These are phyloP conservation scores for Prorops nasuta DNA, from an alignment of 1,140 invertebrate genomes.

Conservation along the genomic window DNA sequence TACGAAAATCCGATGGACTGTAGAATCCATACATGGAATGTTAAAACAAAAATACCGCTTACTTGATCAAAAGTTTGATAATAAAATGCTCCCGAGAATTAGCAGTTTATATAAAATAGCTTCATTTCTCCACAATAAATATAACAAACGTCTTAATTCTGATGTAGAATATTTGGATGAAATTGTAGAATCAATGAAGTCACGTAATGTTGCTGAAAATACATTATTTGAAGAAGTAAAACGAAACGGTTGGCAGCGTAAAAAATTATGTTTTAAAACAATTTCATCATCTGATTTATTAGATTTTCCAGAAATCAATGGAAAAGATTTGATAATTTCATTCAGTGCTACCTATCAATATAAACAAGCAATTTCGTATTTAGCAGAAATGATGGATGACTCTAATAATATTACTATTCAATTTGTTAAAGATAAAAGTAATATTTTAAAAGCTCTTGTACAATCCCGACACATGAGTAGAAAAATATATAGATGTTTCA, in stretches of 20 bases:
- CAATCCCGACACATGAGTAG: constrained; percentile 17
- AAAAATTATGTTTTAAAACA: not conserved
- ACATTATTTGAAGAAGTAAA: not conserved
- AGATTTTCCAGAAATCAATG: constrained; percentile 18
- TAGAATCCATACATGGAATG: constrained; percentile 14
- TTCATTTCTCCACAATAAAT: constrained; percentile 2
- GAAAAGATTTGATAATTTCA: constrained; percentile 18
- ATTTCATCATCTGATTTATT: not conserved
- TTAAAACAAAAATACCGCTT: constrained; percentile 2
- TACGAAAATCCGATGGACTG: constrained; percentile 31
- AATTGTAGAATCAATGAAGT: constrained; percentile 1
- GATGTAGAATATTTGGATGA: not conserved
- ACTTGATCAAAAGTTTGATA: constrained; percentile 4
- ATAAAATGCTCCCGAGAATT: constrained; percentile 2
- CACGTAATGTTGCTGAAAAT: not conserved
- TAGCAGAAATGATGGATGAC: constrained; percentile 23
- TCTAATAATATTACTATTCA: constrained; percentile 8
- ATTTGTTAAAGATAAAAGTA: constrained; percentile 10
- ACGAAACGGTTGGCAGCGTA: not conserved
- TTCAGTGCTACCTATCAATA: constrained; percentile 20
- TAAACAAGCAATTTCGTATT: constrained; percentile 20
- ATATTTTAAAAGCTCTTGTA: constrained; percentile 16
- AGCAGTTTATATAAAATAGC: not conserved
- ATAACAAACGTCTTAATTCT: constrained; percentile 1
- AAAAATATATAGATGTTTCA: constrained; percentile 15